Evolutionary conservation across 35 echinoderm and acorn worm genomes (phyloP).

Genomic region (Ptychodera flava): DNA sequence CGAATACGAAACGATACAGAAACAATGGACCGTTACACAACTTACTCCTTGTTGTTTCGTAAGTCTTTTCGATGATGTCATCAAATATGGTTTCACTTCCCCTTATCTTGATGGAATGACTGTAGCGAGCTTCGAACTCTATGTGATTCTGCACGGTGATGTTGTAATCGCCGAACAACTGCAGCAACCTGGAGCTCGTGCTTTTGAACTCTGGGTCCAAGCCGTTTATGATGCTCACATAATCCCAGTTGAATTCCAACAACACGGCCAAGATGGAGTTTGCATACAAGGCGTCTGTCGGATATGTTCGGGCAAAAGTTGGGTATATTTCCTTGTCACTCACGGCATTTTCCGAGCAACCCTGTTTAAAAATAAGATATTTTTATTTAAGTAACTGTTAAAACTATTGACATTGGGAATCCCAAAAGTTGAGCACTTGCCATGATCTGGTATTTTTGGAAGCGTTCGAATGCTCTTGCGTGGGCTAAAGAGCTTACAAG

Average conservation of each 20-base stretch:
- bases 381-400: too few relatives aligned
- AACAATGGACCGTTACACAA: too few relatives aligned
- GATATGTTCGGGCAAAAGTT: slow-evolving; percentile 81
- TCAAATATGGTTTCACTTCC: slow-evolving; percentile 4
- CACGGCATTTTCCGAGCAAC: slow-evolving; percentile 59
- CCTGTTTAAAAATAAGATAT: slow-evolving; percentile 46
- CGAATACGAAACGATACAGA: too few relatives aligned
- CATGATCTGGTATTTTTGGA: too few relatives aligned
- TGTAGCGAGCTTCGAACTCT: slow-evolving; percentile 20
- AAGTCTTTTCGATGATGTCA: slow-evolving; percentile 50
- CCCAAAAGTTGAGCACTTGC: too few relatives aligned
- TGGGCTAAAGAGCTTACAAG: too few relatives aligned
- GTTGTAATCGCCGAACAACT: slow-evolving; percentile 21
- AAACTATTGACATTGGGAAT: too few relatives aligned
- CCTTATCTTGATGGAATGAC: background rate
- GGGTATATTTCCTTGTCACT: slow-evolving; percentile 62
- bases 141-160: slow-evolving; percentile 29
- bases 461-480: too few relatives aligned
- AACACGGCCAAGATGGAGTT: slow-evolving; percentile 60
- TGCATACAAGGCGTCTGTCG: slow-evolving; percentile 33
- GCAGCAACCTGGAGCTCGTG: slow-evolving; percentile 17
- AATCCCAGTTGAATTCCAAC: slow-evolving; percentile 60
- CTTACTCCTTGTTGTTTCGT: slow-evolving; percentile 70
- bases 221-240: slow-evolving; percentile 52
- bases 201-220: background rate